phyloP scores from a whole-genome alignment of 2,888 invertebrate species.

The Eurytoma californica region DNA sequence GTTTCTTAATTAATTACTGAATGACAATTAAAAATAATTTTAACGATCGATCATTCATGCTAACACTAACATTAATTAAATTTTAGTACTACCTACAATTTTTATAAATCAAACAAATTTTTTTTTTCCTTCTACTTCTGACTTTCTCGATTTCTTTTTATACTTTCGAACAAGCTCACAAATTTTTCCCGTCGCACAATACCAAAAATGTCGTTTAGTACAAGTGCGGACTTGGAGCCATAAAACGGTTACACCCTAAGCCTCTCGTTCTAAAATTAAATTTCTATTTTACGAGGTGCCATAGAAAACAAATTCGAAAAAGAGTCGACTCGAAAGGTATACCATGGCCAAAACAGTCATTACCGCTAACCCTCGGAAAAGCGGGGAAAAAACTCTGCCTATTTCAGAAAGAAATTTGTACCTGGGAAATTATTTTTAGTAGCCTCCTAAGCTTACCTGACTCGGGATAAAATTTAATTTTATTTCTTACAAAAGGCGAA shows the following conservation, averaged over 20 bases:
- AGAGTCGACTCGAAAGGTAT: conserved; percentile 39
- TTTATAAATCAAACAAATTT: neutral
- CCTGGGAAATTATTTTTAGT: conserved; percentile 35
- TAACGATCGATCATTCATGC: neutral
- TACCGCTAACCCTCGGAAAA: conserved; percentile 45
- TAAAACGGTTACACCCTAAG: conserved; percentile 35
- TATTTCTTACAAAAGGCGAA: neutral
- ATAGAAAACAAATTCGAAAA: conserved; percentile 48
- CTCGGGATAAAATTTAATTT: neutral
- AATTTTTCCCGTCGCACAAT: neutral
- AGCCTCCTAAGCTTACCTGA: conserved; percentile 11
- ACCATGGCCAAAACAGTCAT: conserved; percentile 47
- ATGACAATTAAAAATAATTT: too few species aligned
- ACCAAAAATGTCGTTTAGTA: conserved; percentile 1
- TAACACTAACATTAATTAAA: neutral
- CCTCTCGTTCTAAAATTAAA: conserved; percentile 35
- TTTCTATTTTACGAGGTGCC: conserved; percentile 52
- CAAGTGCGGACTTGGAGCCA: conserved; percentile 11
- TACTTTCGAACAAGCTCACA: neutral
- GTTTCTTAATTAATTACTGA: too few species aligned
- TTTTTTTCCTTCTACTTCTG: too few species aligned
- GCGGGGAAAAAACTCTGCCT: conserved; percentile 22
- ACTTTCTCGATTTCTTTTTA: neutral
- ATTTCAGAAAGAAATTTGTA: conserved; percentile 26
- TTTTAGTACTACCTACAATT: neutral